These are phyloP conservation scores for Artemisiospiza belli DNA, from an alignment of 2,113 vertebrate genomes.

Conservation along the genomic window DNA sequence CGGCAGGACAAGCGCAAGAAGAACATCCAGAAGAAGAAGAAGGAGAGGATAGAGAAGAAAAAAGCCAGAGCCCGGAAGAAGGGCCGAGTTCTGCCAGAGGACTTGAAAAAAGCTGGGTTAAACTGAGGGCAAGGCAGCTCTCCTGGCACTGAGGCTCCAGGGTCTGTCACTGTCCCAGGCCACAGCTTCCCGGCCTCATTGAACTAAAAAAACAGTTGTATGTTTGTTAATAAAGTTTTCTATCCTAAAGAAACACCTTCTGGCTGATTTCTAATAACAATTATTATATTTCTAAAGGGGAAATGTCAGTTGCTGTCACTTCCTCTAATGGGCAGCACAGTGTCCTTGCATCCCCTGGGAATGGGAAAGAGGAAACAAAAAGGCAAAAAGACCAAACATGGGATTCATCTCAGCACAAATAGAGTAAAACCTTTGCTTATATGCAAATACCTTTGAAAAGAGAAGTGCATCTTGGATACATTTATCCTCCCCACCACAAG, in stretches of 20 bases:
- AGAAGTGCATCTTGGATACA: background rate
- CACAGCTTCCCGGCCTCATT: background rate
- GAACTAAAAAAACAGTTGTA: background rate
- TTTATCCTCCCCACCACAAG: background rate
- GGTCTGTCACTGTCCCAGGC: too few species aligned
- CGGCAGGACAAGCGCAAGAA: conserved; percentile 86
- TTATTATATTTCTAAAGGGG: rapidly evolving
- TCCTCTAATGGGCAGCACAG: background rate
- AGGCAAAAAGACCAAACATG: background rate
- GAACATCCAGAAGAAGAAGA: conserved; percentile 85
- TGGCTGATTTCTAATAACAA: background rate
- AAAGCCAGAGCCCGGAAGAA: conserved; percentile 85
- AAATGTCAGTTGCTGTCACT: background rate
- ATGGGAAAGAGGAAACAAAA: background rate
- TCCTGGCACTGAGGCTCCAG: background rate
- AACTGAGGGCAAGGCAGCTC: background rate
- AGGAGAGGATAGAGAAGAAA: conserved; percentile 77
- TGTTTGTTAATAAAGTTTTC: background rate
- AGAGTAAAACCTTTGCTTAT: background rate
- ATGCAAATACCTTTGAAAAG: background rate
- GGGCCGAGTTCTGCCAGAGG: conserved; percentile 86
- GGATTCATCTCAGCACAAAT: background rate
- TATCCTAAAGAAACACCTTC: background rate
- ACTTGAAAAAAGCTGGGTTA: conserved; percentile 82
- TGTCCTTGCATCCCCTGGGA: background rate